Evolutionary conservation across 2,797 vertebrate genomes (phyloP).

Genomic region (Trichosurus vulpecula): DNA sequence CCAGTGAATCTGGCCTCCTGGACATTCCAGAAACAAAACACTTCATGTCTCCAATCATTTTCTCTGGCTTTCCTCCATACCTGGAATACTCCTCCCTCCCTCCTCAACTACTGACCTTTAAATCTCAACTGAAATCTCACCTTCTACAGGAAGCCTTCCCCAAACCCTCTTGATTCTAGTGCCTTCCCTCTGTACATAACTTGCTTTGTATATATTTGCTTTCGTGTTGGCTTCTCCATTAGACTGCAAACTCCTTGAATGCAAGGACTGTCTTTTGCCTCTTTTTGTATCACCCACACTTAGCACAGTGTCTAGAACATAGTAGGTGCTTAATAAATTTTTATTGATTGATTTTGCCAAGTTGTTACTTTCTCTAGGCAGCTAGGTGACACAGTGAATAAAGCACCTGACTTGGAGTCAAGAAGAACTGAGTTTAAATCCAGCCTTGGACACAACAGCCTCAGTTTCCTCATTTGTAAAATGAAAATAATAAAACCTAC

Average conservation of each 20-base stretch:
- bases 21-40: background rate
- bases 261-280: background rate
- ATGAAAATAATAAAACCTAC: background rate
- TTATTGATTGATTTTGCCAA: background rate
- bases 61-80: background rate
- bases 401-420: background rate
- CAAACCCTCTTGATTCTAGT: background rate
- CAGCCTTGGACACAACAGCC: background rate
- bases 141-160: background rate
- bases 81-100: background rate
- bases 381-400: background rate
- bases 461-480: background rate
- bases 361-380: background rate
- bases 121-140: background rate
- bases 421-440: background rate
- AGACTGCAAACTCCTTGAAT: background rate
- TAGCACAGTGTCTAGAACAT: background rate
- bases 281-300: background rate
- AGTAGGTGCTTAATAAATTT: background rate
- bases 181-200: background rate
- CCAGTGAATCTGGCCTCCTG: background rate
- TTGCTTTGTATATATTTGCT: background rate
- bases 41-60: background rate
- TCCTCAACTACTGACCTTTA: background rate
- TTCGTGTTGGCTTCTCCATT: background rate